phyloP scores from a whole-genome alignment of 2,888 invertebrate species.

The Stenodema calcarata region DNA sequence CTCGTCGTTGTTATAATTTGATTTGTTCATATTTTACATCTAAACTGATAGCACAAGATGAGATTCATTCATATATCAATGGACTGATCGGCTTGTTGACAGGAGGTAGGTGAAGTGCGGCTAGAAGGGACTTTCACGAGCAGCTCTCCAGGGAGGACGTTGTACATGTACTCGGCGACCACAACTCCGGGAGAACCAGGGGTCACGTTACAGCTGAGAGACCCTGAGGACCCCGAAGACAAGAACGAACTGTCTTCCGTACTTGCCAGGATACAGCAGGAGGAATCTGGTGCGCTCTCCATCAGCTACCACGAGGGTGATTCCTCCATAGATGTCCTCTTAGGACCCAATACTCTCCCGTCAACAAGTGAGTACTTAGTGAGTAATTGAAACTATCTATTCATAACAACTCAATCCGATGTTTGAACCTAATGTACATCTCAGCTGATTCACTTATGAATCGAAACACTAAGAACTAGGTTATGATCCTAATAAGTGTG shows the following conservation, averaged over 20 bases:
- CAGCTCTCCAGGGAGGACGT: constrained; percentile 30
- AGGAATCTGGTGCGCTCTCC: constrained; percentile 9
- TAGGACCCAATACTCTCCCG: constrained; percentile 31
- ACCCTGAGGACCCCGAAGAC: constrained; percentile 35
- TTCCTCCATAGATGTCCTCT: constrained; percentile 32
- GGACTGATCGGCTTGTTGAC: neutral
- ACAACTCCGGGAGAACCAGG: constrained; percentile 44
- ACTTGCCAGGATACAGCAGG: constrained; percentile 41
- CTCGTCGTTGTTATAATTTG: too few species aligned
- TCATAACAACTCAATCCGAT: too few species aligned
- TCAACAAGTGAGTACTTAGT: neutral
- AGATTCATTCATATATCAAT: neutral
- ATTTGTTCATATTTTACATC: too few species aligned
- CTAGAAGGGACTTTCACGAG: constrained; percentile 43
- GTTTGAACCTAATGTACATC: too few species aligned
- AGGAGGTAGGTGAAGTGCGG: constrained; percentile 45
- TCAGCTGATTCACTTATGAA: too few species aligned
- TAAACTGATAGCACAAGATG: too few species aligned
- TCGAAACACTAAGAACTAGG: too few species aligned
- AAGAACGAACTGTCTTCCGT: constrained; percentile 38
- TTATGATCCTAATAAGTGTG: too few species aligned
- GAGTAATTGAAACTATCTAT: too few species aligned
- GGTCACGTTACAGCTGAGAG: constrained; percentile 43
- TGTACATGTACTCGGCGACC: constrained; percentile 48
- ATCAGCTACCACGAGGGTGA: constrained; percentile 30